Evolutionary conservation across 2,888 invertebrate genomes (phyloP).

Genomic region (Heliconius erato): DNA sequence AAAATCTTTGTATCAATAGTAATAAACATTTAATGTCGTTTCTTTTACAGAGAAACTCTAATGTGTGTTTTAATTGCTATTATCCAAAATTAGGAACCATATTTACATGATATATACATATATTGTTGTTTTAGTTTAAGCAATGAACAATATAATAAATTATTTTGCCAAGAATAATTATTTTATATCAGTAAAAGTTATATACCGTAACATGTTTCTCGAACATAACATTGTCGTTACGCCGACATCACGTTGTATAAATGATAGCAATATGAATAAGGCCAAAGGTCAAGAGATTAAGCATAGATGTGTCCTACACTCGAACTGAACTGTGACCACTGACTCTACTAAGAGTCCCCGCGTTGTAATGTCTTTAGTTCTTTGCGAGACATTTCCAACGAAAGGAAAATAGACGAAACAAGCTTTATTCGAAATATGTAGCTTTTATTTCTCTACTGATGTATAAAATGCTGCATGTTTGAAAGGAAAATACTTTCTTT

Average conservation of each 20-base stretch:
- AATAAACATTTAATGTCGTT: too few relatives aligned
- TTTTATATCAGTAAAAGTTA: too few relatives aligned
- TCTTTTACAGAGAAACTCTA: too few relatives aligned
- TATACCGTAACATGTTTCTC: background rate
- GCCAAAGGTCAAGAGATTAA: slow-evolving; percentile 1
- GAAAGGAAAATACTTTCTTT: background rate
- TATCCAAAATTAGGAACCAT: too few relatives aligned
- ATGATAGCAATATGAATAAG: background rate
- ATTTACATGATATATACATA: too few relatives aligned
- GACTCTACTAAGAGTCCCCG: background rate
- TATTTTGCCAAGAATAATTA: too few relatives aligned
- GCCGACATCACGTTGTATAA: background rate
- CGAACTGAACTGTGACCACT: background rate
- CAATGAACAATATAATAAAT: too few relatives aligned
- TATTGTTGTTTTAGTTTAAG: too few relatives aligned
- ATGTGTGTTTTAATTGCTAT: too few relatives aligned
- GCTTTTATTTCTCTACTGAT: background rate
- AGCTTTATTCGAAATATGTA: slow-evolving; percentile 2
- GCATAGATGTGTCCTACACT: background rate
- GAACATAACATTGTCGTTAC: background rate
- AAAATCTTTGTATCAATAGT: too few relatives aligned
- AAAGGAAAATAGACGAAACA: slow-evolving; percentile 17
- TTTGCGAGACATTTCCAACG: background rate
- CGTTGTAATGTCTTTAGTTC: background rate
- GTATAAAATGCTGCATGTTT: background rate